These are phyloP conservation scores for Marronus borbonicus DNA, from an alignment of 2,888 invertebrate genomes.

Conservation along the genomic window DNA sequence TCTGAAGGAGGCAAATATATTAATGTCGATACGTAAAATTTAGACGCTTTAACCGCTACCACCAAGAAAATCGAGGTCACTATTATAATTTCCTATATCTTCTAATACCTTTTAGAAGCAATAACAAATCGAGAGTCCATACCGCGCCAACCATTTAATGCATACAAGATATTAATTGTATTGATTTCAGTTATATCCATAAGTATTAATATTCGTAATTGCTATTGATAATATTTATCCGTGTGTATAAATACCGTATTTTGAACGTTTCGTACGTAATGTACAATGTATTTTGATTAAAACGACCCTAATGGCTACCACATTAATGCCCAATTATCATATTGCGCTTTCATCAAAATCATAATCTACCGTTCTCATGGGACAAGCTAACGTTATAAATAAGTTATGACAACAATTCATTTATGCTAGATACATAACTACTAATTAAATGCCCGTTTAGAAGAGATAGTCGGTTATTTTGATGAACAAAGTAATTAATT, in stretches of 20 bases:
- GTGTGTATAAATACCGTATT: background rate
- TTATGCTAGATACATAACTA: background rate
- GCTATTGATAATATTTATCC: constrained; percentile 28
- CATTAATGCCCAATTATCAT: constrained; percentile 49
- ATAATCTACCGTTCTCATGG: constrained; percentile 34
- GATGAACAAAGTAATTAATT: too few relatives aligned
- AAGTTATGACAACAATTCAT: constrained; percentile 46
- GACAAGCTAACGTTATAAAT: constrained; percentile 27
- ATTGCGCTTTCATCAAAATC: constrained; percentile 41
- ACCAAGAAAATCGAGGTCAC: too few relatives aligned
- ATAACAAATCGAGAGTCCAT: too few relatives aligned
- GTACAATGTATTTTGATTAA: constrained; percentile 40
- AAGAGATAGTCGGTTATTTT: too few relatives aligned
- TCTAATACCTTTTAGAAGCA: too few relatives aligned
- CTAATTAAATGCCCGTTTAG: too few relatives aligned
- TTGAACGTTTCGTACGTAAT: background rate
- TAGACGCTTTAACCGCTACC: too few relatives aligned
- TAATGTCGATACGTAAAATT: too few relatives aligned
- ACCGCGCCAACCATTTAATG: background rate
- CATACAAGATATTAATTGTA: background rate
- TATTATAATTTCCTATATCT: too few relatives aligned
- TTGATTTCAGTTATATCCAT: background rate
- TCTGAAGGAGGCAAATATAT: too few relatives aligned
- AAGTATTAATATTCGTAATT: background rate
- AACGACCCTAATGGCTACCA: constrained; percentile 42